Evolutionary conservation across 1,140 invertebrate species (phyloP).

Genomic region (Coelopa frigida): DNA sequence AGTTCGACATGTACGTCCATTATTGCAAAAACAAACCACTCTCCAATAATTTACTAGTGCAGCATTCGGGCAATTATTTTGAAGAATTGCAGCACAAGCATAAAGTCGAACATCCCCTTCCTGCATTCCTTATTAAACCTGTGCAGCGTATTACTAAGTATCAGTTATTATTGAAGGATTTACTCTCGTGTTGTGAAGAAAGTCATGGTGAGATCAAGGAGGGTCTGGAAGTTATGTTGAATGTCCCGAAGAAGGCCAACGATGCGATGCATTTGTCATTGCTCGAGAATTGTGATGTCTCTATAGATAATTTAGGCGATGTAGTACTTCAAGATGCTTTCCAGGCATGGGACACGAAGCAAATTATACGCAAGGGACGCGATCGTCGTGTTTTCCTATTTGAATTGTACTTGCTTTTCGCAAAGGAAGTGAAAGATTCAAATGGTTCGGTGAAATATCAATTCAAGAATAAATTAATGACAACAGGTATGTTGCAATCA

Average conservation of each 20-base stretch:
- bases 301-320: conserved; percentile 81
- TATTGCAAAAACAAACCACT: conserved; percentile 99
- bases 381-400: conserved; percentile 98
- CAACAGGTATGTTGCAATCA: conserved; percentile 44
- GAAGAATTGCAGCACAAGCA: conserved; percentile 76
- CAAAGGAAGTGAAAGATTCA: conserved; percentile 96
- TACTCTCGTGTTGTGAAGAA: conserved; percentile 90
- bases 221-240: conserved; percentile 96
- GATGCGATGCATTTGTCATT: conserved; percentile 97
- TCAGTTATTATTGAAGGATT: conserved; percentile 92
- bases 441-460: conserved; percentile 90
- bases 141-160: conserved; percentile 99
- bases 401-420: conserved; percentile 92
- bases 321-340: conserved; percentile 88
- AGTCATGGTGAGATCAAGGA: conserved; percentile 95
- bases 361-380: conserved; percentile 90
- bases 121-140: conserved; percentile 97
- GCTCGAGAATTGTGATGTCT: conserved; percentile 91
- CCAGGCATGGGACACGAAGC: conserved; percentile 96
- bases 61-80: conserved; percentile 82
- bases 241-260: conserved; percentile 98
- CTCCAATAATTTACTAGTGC: conserved; percentile 87
- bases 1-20: conserved; percentile 94
- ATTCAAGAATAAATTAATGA: conserved; percentile 94
- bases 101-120: conserved; percentile 85